A percentile compares a stretch with the other conserved stretches of the same genome.
These are phyloP conservation scores for Hoplias malabaricus DNA, from an alignment of 2,113 vertebrate genomes.

Conservation along the genomic window DNA sequence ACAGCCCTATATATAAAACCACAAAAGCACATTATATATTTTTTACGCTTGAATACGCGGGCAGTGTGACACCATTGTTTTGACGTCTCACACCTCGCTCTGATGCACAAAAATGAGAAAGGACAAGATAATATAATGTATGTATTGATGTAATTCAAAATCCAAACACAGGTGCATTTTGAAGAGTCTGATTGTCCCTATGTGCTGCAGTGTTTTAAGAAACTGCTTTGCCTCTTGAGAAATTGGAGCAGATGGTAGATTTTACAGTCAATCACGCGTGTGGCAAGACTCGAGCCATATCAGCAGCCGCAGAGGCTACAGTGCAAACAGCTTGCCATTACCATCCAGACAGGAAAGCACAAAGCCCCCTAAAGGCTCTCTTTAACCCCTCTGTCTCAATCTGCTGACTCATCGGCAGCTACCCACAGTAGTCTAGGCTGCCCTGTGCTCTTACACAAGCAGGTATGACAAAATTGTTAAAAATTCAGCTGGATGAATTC, in stretches of 20 bases:
- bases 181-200: background rate
- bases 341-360: slow-evolving; percentile 36
- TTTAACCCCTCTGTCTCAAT: background rate
- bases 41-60: too few relatives aligned
- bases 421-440: background rate
- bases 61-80: background rate
- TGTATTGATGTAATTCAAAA: background rate
- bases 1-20: too few relatives aligned
- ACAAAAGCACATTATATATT: too few relatives aligned
- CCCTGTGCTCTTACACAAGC: slow-evolving; percentile 16
- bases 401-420: slow-evolving; percentile 36
- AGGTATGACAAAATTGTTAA: background rate
- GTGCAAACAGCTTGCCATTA: slow-evolving; percentile 40
- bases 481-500: slow-evolving; percentile 13
- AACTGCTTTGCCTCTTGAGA: slow-evolving; percentile 14
- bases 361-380: slow-evolving; percentile 17
- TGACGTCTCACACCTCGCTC: background rate
- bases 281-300: slow-evolving; percentile 24
- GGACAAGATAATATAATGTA: background rate
- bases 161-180: background rate
- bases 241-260: slow-evolving; percentile 34
- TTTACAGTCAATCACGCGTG: slow-evolving; percentile 34
- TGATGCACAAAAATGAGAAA: background rate
- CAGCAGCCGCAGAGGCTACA: slow-evolving; percentile 34
- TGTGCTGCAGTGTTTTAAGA: slow-evolving; percentile 1